Evolutionary conservation across 2,113 vertebrate species (phyloP).

Genomic region (Tragelaphus strepsiceros): DNA sequence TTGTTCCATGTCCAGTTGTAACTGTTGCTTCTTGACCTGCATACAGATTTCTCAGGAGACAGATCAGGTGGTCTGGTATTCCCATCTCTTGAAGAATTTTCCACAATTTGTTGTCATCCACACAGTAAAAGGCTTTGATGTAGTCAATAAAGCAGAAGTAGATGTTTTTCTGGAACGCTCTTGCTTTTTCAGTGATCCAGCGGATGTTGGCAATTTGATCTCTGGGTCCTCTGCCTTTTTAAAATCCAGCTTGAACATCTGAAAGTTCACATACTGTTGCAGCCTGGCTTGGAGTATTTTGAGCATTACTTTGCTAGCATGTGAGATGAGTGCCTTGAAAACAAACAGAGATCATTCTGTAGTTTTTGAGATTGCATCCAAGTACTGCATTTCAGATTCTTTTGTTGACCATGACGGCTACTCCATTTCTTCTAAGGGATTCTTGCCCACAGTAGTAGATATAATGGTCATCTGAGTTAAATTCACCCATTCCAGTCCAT

Average conservation of each 20-base stretch:
- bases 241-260: not conserved
- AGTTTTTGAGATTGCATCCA: too few relatives aligned
- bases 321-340: not conserved
- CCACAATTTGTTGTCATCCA: not conserved
- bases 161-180: not conserved
- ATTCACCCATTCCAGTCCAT: too few relatives aligned
- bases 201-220: not conserved
- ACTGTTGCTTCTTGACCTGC: not conserved
- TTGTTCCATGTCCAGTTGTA: not conserved
- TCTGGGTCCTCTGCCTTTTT: not conserved
- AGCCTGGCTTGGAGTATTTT: not conserved
- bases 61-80: not conserved
- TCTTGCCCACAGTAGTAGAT: too few relatives aligned
- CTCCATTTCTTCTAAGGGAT: too few relatives aligned
- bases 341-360: too few relatives aligned
- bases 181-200: not conserved
- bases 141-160: not conserved
- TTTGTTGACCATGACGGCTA: too few relatives aligned
- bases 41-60: not conserved
- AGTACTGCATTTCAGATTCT: too few relatives aligned
- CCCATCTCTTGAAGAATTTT: not conserved
- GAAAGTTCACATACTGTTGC: not conserved
- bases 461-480: too few relatives aligned
- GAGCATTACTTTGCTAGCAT: not conserved
- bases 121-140: not conserved